Evolutionary conservation across 2,113 vertebrate genomes (phyloP).

Genomic region (Alosa alosa): DNA sequence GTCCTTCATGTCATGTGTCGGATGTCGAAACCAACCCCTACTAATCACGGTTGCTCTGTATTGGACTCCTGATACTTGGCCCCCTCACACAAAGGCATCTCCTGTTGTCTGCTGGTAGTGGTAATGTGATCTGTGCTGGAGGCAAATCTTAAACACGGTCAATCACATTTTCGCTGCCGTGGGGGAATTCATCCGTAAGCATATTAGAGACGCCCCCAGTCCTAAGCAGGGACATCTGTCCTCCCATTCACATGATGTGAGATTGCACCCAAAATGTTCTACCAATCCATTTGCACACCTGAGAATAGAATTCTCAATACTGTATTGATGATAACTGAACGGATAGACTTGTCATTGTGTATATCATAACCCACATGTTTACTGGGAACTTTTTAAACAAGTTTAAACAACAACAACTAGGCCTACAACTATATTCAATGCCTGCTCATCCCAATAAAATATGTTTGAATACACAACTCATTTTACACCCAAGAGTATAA

Average conservation of each 20-base stretch:
- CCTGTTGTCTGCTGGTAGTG: not conserved
- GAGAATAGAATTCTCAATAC: too few species aligned
- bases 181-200: conserved; percentile 22
- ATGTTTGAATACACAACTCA: too few species aligned
- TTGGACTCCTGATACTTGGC: conserved; percentile 4
- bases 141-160: conserved; percentile 16
- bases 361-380: too few species aligned
- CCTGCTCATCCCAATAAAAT: too few species aligned
- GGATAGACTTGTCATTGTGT: too few species aligned
- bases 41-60: not conserved
- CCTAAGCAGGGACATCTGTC: not conserved
- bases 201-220: not conserved
- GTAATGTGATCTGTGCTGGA: conserved; percentile 8
- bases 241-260: not conserved
- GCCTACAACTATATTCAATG: too few species aligned
- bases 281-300: too few species aligned
- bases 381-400: too few species aligned
- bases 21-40: not conserved
- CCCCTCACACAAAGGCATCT: not conserved
- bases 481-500: too few species aligned
- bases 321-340: too few species aligned
- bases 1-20: not conserved
- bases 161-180: not conserved
- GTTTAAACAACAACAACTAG: too few species aligned
- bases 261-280: too few species aligned